phyloP scores from a whole-genome alignment of 2,888 invertebrate genomes.

The Aquatica leii region DNA sequence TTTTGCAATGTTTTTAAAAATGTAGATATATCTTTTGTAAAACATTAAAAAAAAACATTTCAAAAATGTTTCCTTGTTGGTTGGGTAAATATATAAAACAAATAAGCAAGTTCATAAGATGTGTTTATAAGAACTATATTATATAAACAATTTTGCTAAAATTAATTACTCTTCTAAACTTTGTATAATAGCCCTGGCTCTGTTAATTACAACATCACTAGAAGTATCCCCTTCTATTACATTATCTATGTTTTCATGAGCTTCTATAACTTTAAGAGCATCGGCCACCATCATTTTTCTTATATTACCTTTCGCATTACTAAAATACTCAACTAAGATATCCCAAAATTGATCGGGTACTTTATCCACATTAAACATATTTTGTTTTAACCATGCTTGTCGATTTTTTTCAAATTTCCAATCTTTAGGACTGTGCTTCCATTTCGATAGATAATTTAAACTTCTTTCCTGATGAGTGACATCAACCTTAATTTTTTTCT shows the following conservation, averaged over 20 bases:
- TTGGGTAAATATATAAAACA: too few relatives aligned
- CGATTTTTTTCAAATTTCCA: conserved; percentile 85
- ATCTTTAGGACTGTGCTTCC: conserved; percentile 73
- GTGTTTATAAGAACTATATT: too few relatives aligned
- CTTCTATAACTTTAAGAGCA: conserved; percentile 71
- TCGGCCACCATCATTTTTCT: conserved; percentile 69
- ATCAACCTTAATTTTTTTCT: conserved; percentile 64
- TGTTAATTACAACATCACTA: conserved; percentile 62
- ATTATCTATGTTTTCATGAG: conserved; percentile 66
- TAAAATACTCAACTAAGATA: conserved; percentile 74
- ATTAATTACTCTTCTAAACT: too few relatives aligned
- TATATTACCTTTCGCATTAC: conserved; percentile 73
- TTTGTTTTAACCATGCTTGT: conserved; percentile 79
- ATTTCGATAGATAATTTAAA: conserved; percentile 73
- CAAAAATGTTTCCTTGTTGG: too few relatives aligned
- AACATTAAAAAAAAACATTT: too few relatives aligned
- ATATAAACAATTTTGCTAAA: too few relatives aligned
- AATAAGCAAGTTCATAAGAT: too few relatives aligned
- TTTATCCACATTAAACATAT: conserved; percentile 69
- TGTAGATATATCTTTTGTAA: too few relatives aligned
- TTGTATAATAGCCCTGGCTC: conserved; percentile 74
- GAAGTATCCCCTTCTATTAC: conserved; percentile 46
- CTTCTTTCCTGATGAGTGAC: conserved; percentile 68
- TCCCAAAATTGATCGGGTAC: conserved; percentile 72
- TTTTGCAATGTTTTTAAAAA: too few relatives aligned